Percentiles rank a stretch among this genome's conserved stretches.
Evolutionary conservation across 2,888 invertebrate genomes (phyloP).

Genomic region (Chrysomela aeneicollis): DNA sequence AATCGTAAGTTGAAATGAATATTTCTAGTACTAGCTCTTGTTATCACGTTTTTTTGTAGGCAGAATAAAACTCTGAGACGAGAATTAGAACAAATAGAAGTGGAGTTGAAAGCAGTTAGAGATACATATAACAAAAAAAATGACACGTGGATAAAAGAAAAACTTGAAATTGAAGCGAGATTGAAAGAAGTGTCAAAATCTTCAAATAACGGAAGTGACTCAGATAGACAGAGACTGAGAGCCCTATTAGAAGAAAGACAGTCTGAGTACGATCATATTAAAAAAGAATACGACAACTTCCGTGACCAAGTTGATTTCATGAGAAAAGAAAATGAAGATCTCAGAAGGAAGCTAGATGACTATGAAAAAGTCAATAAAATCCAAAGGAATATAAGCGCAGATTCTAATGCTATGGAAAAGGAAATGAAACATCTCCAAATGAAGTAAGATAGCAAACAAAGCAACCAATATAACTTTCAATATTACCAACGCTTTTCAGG

Average conservation of each 20-base stretch:
- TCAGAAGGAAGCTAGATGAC: constrained; percentile 81
- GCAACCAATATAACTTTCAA: not conserved
- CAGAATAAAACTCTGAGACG: constrained; percentile 69
- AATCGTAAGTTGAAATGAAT: constrained; percentile 64
- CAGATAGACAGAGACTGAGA: constrained; percentile 74
- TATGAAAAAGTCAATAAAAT: constrained; percentile 85
- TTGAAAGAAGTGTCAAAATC: constrained; percentile 57
- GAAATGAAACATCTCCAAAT: constrained; percentile 76
- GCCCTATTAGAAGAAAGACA: constrained; percentile 78
- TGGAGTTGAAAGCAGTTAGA: constrained; percentile 71
- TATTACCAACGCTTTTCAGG: constrained; percentile 38
- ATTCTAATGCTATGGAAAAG: constrained; percentile 76
- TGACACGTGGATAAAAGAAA: constrained; percentile 77
- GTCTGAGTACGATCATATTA: constrained; percentile 74
- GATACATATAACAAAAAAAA: constrained; percentile 72
- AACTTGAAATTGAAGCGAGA: constrained; percentile 70
- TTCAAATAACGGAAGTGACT: constrained; percentile 52
- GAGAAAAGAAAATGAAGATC: constrained; percentile 80
- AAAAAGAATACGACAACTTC: constrained; percentile 72
- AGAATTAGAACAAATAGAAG: constrained; percentile 69
- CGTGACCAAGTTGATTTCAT: constrained; percentile 78
- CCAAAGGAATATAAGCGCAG: constrained; percentile 79
- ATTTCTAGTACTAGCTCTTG: not conserved
- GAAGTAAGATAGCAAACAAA: constrained; percentile 59
- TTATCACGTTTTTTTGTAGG: constrained; percentile 58